Evolutionary conservation across 92 coral and sea anemone species (phyloP), one percentile per base, ranked within the genome.

Genomic region (Pocillopora grandis): DNA sequence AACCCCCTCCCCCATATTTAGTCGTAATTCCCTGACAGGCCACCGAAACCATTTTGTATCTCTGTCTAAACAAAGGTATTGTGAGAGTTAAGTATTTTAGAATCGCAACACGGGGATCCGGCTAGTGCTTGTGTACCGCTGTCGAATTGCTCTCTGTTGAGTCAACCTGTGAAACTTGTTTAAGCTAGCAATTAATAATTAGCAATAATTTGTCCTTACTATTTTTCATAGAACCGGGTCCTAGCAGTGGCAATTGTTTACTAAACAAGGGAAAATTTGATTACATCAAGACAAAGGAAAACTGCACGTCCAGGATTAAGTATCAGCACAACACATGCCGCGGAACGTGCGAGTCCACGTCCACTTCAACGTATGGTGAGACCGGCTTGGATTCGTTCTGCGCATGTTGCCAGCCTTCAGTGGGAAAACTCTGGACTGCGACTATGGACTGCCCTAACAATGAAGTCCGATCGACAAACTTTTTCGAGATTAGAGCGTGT

Each of bases 401-500:
- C 70, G 66, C 75, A 4, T 92, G 95, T 66, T 92, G 93, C 74
- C 75, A 87, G 17, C 95, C 95, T 0, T 75, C 65, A 58, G 8
- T 63, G 31, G 60, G 71, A 5, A 49, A 64, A 63, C 60, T 17
- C 56, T 64, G 70, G 35, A 71, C 14, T 9, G 85, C 85, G 33
- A 23, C 75, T 15, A 72, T 92, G 82, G 63, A 12, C 72, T 92
- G 95, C 56, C 31, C 12, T 0, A 76, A 80, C 61, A 80, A 79
- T 17, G 55, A 62, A 12, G 83, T 68, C 72, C 79, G 79, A 62
- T 78, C 49, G 4, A 85, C 88, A 71, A 89, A 80, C 62, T 85
- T 92, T 78, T 35, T 83, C 68, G 77, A 83, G 80, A 90, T 92
- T 33, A 91, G 89, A 42, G 31, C 87, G 13, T 92, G 95, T 35